Percentiles rank a stretch among this genome's conserved stretches.
phyloP scores from a whole-genome alignment of 2,888 invertebrate species.

The Flexamia atlantica region DNA sequence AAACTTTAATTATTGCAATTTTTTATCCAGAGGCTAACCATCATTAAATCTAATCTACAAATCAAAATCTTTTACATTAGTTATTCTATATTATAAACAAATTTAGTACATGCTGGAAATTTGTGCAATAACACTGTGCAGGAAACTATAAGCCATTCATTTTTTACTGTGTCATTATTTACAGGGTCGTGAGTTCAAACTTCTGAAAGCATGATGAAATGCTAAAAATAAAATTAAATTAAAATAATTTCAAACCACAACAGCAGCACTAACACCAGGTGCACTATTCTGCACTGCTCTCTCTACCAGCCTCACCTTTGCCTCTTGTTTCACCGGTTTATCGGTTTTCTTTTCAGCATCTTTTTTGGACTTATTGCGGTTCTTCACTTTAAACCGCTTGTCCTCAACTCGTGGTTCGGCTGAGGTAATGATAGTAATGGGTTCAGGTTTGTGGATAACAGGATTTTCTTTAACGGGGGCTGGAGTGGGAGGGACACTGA shows the following conservation, averaged over 20 bases:
- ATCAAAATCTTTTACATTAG: too few species aligned
- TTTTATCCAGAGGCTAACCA: too few species aligned
- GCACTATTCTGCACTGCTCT: background rate
- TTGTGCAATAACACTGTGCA: background rate
- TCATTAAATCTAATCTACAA: too few species aligned
- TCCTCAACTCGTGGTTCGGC: slow-evolving; percentile 56
- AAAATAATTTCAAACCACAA: background rate
- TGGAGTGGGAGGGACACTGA: slow-evolving; percentile 19
- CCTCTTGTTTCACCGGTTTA: slow-evolving; percentile 50
- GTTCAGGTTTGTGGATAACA: background rate
- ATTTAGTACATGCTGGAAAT: too few species aligned
- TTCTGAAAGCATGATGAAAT: background rate
- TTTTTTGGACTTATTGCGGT: slow-evolving; percentile 66
- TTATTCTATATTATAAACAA: too few species aligned
- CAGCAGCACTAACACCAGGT: background rate
- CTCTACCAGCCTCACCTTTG: slow-evolving; percentile 38
- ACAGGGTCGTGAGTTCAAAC: background rate
- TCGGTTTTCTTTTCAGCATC: slow-evolving; percentile 61
- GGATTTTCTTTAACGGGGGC: background rate
- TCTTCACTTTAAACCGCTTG: slow-evolving; percentile 65
- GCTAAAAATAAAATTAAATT: too few species aligned
- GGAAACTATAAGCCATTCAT: background rate
- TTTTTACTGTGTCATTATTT: background rate
- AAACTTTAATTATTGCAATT: too few species aligned
- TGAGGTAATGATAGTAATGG: slow-evolving; percentile 19